Percentiles rank a stretch among this genome's conserved stretches.
phyloP scores from a whole-genome alignment of 2,888 invertebrate genomes.

The Cryptops parisi region DNA sequence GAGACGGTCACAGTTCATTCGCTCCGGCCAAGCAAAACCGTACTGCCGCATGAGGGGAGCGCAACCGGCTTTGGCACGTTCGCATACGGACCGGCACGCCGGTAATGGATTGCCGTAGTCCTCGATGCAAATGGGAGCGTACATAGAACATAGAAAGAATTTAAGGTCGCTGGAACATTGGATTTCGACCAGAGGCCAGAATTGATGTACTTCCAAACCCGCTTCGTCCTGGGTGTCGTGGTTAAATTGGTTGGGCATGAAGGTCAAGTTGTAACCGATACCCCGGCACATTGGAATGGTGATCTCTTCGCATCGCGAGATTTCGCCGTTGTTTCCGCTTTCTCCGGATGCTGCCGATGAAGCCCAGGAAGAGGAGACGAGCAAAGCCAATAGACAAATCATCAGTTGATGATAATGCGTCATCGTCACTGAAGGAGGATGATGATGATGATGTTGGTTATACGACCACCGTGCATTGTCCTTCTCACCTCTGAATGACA shows the following conservation, averaged over 20 bases:
- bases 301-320: conserved; percentile 97
- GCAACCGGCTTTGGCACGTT: conserved; percentile 57
- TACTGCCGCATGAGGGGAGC: conserved; percentile 88
- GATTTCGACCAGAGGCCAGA: conserved; percentile 96
- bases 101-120: conserved; percentile 80
- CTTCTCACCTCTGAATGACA: too few relatives aligned
- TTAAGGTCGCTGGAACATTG: conserved; percentile 89
- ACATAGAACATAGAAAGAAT: conserved; percentile 97
- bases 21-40: conserved; percentile 87
- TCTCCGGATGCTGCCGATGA: too few relatives aligned
- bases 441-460: too few relatives aligned
- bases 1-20: conserved; percentile 87
- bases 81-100: conserved; percentile 87
- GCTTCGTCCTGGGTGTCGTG: conserved; percentile 98
- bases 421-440: too few relatives aligned
- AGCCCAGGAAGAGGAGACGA: too few relatives aligned
- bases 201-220: conserved; percentile 92
- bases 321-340: too few relatives aligned
- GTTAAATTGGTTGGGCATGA: conserved; percentile 93
- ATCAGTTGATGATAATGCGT: too few relatives aligned
- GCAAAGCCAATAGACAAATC: too few relatives aligned
- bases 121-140: conserved; percentile 92
- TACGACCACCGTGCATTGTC: too few relatives aligned
- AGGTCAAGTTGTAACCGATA: conserved; percentile 88
- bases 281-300: conserved; percentile 96